A percentile compares a stretch with the other conserved stretches of the same genome.
phyloP scores from a whole-genome alignment of 92 coral and sea anemone genomes.

The Zoanthus solanderi region DNA sequence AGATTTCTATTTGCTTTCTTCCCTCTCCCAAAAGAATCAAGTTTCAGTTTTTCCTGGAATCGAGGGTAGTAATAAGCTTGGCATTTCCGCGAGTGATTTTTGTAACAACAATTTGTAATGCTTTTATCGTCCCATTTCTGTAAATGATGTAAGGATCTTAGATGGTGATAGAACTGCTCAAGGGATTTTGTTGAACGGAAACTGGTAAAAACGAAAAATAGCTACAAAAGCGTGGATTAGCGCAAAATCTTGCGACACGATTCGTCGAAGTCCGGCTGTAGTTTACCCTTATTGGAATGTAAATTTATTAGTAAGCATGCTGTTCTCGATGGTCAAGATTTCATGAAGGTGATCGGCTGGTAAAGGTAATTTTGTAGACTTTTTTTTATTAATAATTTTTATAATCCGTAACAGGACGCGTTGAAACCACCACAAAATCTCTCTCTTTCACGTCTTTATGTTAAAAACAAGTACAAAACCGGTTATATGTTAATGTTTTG shows the following conservation, averaged over 20 bases:
- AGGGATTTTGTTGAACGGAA: not conserved
- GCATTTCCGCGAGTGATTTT: conserved; percentile 25
- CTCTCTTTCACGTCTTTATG: not conserved
- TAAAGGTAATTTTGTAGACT: conserved; percentile 21
- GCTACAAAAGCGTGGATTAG: not conserved
- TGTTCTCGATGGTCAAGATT: not conserved
- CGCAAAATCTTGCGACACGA: not conserved
- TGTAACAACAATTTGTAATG: not conserved
- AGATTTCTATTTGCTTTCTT: too few relatives aligned
- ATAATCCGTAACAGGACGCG: not conserved
- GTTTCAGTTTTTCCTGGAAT: too few relatives aligned
- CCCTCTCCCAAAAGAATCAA: too few relatives aligned
- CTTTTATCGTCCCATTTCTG: not conserved
- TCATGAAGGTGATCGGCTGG: not conserved
- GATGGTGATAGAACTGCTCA: not conserved
- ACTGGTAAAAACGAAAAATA: not conserved
- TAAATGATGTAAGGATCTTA: not conserved
- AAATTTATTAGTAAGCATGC: not conserved
- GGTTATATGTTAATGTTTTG: not conserved
- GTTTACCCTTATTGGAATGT: conserved; percentile 20
- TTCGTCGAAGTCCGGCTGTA: not conserved
- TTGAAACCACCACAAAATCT: not conserved
- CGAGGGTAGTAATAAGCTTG: not conserved
- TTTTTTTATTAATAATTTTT: not conserved
- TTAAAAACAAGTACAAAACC: not conserved